Percentiles rank a stretch among this genome's conserved stretches.
Evolutionary conservation across 1,140 invertebrate genomes (phyloP).

Genomic region (Pentalonia nigronervosa): DNA sequence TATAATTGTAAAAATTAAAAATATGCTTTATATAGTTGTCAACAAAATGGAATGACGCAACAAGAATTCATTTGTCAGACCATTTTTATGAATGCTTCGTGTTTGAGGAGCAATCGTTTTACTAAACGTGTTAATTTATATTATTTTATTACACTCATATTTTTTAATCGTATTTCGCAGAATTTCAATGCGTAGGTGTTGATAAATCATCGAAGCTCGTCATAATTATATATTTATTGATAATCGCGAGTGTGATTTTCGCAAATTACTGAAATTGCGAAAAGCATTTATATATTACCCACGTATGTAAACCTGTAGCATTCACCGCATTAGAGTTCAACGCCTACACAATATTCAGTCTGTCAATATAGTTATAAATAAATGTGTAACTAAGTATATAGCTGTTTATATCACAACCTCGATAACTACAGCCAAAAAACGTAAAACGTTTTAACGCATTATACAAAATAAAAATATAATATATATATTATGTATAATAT

Average conservation of each 20-base stretch:
- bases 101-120: not conserved
- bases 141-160: not conserved
- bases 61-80: not conserved
- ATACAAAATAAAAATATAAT: not conserved
- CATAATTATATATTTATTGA: not conserved
- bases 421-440: not conserved
- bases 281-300: constrained; percentile 4
- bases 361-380: constrained; percentile 14
- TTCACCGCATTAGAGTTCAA: not conserved
- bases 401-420: not conserved
- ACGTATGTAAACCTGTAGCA: not conserved
- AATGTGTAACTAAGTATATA: not conserved
- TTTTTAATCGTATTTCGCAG: not conserved
- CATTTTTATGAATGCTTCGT: not conserved
- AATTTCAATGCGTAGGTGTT: not conserved
- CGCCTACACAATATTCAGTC: not conserved
- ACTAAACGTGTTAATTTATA: not conserved
- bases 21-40: not conserved
- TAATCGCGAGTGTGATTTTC: not conserved
- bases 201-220: not conserved
- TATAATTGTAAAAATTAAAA: not conserved
- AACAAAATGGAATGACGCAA: not conserved
- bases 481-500: not conserved
- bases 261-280: not conserved
- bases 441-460: not conserved